Evolutionary conservation across 2,797 vertebrate genomes (phyloP), one percentile per base, ranked within the genome.

Genomic region (Antennarius maculatus): DNA sequence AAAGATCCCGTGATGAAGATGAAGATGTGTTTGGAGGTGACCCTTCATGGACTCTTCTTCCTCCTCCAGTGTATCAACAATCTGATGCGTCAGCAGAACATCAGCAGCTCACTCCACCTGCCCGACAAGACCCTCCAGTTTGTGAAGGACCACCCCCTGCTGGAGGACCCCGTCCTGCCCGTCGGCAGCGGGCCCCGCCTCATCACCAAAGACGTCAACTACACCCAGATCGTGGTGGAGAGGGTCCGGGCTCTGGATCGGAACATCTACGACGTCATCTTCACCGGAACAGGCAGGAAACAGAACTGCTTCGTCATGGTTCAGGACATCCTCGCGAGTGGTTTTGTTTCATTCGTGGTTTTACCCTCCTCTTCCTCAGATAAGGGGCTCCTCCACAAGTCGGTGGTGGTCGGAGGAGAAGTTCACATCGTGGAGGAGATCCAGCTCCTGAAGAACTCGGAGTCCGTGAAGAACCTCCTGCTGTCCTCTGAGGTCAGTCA

Each of bases 111-210:
- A 0, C 90, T 99, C 69, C 94, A 93, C 63, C 91, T 99, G 61
- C 97, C 97, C 0, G 97, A 99, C 90, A 99, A 97, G 88, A 98
- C 97, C 0, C 84, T 99, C 58, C 97, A 98, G 88, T 99, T 99
- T 67, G 95, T 98, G 10, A 97, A 94, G 87, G 96, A 99, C 85
- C 97, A 99, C 91, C 97, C 97, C 34, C 89, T 99, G 66, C 95
- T 99, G 94, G 97, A 97, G 59, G 96, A 98, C 70, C 95, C 97
- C 0, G 93, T 98, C 68, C 91, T 93, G 57, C 96, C 97, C 0
- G 81, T 95, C 13, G 95, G 95, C 77, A 94, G 93, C 69, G 90
- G 93, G 66, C 97, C 97, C 28, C 93, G 88, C 47, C 92, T 99
- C 54, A 91, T 98, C 69, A 95, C 95, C 79, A 95, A 91, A 53